Base-by-base conservation (phyloP, 1,140 invertebrate genomes). In the Globodera rostochiensis region DNA sequence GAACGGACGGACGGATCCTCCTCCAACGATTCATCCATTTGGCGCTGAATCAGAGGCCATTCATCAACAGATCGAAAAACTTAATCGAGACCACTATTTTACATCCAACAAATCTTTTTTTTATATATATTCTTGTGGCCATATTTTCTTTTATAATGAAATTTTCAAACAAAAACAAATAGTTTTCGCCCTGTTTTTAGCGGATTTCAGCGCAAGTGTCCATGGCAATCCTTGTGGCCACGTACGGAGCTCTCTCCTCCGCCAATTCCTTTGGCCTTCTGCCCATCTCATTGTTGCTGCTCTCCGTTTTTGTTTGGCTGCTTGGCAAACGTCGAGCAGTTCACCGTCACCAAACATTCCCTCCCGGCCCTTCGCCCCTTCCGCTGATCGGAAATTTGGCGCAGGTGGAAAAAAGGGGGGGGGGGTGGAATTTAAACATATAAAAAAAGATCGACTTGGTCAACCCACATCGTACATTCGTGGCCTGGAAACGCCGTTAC, bases 381-480 rank as follows among this genome's bases (percentile, higher is more conserved):
- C 81, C 81, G 46, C 47, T 82, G 25, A 82, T 82, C 60, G 81
- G 81, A 8, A 82, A 82, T 46, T 82, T 82, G 50, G 21, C 60
- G 0, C 69, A 82, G 73, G 81, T 82, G 25, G 1, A 13, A n/a
- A 76, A 80, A 57, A 36, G 1, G 57, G 45, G 11, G 47, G 13
- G 21, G 6, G 19, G 47, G 57, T 80, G 71, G 47, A 57, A 77
- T 21, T 79, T 49, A 8, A 21, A 15, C 19, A 45, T 6, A 8
- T 47, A 71, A 74, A 21, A 74, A 21, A n/a, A 86, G 85, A 80
- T 86, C 36, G 84, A 86, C 79, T 49, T 79, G 7, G 49, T 77
- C 13, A 79, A 87, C 79, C 85, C 85, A 7, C 80, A 88, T 64
- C 79, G 82, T 19, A 57, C 70, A 36, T 74, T 87, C 45, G 60